phyloP scores from a whole-genome alignment of 2,888 invertebrate species.

The Catocala sponsa region DNA sequence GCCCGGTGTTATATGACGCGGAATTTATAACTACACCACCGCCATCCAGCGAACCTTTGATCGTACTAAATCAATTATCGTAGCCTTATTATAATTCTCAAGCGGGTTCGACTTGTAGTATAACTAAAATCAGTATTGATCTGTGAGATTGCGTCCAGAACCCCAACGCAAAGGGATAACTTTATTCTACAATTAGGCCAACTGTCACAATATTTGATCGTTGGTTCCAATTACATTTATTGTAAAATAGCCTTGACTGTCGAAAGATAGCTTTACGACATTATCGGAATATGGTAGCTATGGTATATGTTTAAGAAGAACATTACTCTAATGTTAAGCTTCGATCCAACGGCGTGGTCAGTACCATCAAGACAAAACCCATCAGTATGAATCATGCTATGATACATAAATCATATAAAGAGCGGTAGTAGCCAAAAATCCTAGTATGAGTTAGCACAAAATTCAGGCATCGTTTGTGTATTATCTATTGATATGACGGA shows the following conservation, averaged over 20 bases:
- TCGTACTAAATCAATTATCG: neutral
- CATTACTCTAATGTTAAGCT: too few species aligned
- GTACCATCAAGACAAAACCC: neutral
- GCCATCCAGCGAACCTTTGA: neutral
- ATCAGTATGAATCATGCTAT: conserved; percentile 7
- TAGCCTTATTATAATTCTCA: neutral
- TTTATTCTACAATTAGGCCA: too few species aligned
- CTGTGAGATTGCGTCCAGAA: too few species aligned
- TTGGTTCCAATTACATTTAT: too few species aligned
- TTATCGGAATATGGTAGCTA: too few species aligned
- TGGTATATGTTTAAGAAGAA: too few species aligned
- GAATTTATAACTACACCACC: conserved; percentile 43
- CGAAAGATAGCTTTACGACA: too few species aligned
- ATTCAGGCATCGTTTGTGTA: conserved; percentile 40
- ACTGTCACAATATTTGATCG: too few species aligned
- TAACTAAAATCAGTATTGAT: too few species aligned
- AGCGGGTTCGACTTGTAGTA: too few species aligned
- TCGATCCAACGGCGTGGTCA: neutral
- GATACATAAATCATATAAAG: conserved; percentile 12
- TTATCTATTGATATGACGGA: conserved; percentile 45
- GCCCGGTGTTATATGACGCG: conserved; percentile 62
- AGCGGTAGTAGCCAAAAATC: conserved; percentile 17
- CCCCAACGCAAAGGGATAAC: too few species aligned
- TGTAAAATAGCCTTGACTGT: too few species aligned
- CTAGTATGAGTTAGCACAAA: conserved; percentile 31